Evolutionary conservation across 2,888 invertebrate species (phyloP).

Genomic region (Venusia cambrica): DNA sequence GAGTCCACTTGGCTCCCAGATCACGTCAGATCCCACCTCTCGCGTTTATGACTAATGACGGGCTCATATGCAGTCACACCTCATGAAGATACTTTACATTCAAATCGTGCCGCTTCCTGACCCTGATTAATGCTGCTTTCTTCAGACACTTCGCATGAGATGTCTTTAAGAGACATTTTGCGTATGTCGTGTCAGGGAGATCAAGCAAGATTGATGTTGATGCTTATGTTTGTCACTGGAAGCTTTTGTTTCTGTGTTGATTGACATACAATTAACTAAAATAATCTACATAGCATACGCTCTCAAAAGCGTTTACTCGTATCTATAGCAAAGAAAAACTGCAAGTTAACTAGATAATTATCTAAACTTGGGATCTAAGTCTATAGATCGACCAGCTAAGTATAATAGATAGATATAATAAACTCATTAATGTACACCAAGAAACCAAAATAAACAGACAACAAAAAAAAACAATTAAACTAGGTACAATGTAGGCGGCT

Average conservation of each 20-base stretch:
- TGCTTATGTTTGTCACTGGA: not conserved
- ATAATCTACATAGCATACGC: no score
- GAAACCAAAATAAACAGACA: no score
- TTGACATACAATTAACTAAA: no score
- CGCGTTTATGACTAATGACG: slow-evolving; percentile 77
- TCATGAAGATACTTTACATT: slow-evolving; percentile 68
- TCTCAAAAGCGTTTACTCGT: no score
- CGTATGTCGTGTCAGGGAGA: slow-evolving; percentile 35
- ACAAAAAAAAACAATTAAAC: no score
- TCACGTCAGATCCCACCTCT: slow-evolving; percentile 60
- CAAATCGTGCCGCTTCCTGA: slow-evolving; percentile 75
- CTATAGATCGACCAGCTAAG: no score
- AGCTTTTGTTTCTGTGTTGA: slow-evolving; percentile 1
- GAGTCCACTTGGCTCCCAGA: slow-evolving; percentile 48
- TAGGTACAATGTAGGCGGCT: no score
- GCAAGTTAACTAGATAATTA: no score
- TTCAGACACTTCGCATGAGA: slow-evolving; percentile 52
- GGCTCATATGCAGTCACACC: slow-evolving; percentile 68
- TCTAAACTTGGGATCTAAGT: no score
- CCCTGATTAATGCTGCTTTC: slow-evolving; percentile 77
- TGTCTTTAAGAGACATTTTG: slow-evolving; percentile 7
- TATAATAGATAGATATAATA: no score
- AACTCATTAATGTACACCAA: no score
- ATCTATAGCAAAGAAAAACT: no score
- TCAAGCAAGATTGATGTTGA: slow-evolving; percentile 26